Evolutionary conservation across 2,113 vertebrate genomes (phyloP).

Genomic region (Platycercus adscitus): DNA sequence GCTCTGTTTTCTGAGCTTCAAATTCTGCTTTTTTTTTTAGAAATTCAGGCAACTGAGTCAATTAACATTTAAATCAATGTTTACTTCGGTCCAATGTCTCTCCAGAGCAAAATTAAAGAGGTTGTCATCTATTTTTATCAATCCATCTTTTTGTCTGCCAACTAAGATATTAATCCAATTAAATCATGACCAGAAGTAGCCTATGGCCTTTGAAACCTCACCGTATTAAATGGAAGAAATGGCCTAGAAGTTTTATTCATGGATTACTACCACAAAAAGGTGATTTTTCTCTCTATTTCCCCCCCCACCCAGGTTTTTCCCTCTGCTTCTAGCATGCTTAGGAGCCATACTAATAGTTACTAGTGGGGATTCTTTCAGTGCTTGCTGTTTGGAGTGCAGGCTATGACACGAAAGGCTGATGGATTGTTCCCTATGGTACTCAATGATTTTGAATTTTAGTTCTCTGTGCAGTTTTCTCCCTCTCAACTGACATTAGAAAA

Average conservation of each 20-base stretch:
- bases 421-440: background rate
- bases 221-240: background rate
- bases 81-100: background rate
- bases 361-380: background rate
- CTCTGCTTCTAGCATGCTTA: background rate
- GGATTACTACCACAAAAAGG: background rate
- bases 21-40: background rate
- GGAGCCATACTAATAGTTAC: background rate
- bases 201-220: background rate
- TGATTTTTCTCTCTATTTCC: background rate
- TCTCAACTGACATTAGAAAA: background rate
- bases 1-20: background rate
- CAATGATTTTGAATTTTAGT: background rate
- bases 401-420: background rate
- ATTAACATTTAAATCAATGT: slow-evolving; percentile 13
- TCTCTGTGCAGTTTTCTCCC: background rate
- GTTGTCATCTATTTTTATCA: background rate
- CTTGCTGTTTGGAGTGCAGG: background rate
- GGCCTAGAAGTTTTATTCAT: background rate
- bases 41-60: background rate
- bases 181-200: background rate
- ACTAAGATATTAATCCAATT: background rate
- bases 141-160: background rate
- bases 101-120: background rate
- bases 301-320: accelerated